phyloP scores from a whole-genome alignment of 2,797 vertebrate genomes.

The Sebastes aleutianus region DNA sequence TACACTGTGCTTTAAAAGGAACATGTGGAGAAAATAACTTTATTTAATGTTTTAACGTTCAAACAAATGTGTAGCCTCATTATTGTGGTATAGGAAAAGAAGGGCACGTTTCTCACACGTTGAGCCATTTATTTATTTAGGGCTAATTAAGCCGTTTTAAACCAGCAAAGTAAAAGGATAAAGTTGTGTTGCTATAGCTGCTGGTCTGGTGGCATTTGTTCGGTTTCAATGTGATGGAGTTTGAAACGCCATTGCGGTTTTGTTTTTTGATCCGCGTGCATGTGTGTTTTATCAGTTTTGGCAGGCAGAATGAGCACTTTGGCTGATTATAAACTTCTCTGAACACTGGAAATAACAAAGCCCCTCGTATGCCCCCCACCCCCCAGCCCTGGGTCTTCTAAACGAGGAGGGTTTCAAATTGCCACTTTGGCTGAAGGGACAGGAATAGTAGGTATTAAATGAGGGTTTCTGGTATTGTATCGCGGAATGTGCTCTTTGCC shows the following conservation, averaged over 20 bases:
- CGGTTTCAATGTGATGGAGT: background rate
- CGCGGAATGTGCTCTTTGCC: slow-evolving; percentile 79
- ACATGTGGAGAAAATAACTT: slow-evolving; percentile 1
- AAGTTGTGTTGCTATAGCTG: background rate
- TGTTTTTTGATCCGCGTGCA: background rate
- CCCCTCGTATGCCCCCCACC: background rate
- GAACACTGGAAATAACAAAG: slow-evolving; percentile 68
- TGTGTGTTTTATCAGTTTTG: slow-evolving; percentile 7
- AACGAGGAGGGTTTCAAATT: slow-evolving; percentile 74
- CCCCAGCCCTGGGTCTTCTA: slow-evolving; percentile 46
- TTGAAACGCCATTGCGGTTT: background rate
- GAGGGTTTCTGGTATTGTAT: slow-evolving; percentile 79
- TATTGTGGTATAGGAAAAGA: background rate
- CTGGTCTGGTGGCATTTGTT: background rate
- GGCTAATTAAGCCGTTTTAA: background rate
- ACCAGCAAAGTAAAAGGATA: background rate
- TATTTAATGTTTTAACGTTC: background rate
- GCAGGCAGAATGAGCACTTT: background rate
- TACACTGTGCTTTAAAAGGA: background rate
- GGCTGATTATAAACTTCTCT: slow-evolving; percentile 47
- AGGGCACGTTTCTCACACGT: background rate
- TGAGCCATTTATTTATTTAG: background rate
- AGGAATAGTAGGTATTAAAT: slow-evolving; percentile 81
- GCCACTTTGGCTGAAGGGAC: slow-evolving; percentile 75
- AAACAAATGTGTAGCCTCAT: background rate